Evolutionary conservation across 2,113 vertebrate species (phyloP).

Genomic region (Ciconia boyciana): DNA sequence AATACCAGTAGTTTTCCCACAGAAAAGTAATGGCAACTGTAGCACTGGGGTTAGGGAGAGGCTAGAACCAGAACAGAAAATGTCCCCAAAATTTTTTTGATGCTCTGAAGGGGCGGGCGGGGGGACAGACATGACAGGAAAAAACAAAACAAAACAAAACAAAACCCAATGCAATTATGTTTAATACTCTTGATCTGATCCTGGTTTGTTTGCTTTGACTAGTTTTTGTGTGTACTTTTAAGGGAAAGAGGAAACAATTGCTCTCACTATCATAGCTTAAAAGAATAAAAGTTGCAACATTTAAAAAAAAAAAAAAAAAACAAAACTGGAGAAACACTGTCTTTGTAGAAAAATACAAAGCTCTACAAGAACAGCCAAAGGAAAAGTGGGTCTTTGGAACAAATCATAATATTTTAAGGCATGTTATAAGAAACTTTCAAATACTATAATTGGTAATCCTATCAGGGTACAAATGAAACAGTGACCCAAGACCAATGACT

Average conservation of each 20-base stretch:
- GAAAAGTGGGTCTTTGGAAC: constrained; percentile 80
- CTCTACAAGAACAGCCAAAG: constrained; percentile 66
- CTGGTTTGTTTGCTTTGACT: constrained; percentile 23
- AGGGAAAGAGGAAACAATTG: constrained; percentile 63
- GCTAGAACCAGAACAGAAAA: constrained; percentile 51
- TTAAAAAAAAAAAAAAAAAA: not conserved
- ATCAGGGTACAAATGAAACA: constrained; percentile 56
- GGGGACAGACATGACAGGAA: not conserved
- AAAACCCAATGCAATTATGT: not conserved
- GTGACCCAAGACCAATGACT: constrained; percentile 18
- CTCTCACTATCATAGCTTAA: constrained; percentile 64
- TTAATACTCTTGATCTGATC: constrained; percentile 49
- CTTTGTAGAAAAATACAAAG: constrained; percentile 62
- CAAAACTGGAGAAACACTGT: constrained; percentile 33
- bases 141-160: not conserved
- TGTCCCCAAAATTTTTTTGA: constrained; percentile 38
- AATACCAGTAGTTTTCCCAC: constrained; percentile 72
- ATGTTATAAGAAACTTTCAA: constrained; percentile 72
- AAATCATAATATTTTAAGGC: constrained; percentile 82
- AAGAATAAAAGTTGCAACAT: constrained; percentile 60
- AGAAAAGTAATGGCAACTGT: constrained; percentile 68
- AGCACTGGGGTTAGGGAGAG: constrained; percentile 47
- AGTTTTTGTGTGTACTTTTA: not conserved
- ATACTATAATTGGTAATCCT: constrained; percentile 59
- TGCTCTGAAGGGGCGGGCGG: not conserved